Base-by-base conservation (phyloP, 2,797 vertebrate species). In the Borostomias antarcticus region DNA sequence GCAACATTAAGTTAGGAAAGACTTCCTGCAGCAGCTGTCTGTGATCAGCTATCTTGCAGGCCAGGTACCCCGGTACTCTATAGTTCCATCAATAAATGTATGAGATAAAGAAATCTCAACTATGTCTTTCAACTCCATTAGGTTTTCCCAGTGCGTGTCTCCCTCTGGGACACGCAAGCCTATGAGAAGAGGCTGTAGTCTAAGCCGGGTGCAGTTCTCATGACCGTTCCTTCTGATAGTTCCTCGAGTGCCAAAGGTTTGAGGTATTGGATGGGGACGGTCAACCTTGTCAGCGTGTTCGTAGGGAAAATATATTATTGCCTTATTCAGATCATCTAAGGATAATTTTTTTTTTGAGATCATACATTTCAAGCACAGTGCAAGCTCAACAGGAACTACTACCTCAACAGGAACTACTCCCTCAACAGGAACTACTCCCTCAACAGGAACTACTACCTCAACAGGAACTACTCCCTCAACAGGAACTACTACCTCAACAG, bases 321-420 rank as follows among this genome's bases (percentile, higher is more conserved):
- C n/a, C n/a, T n/a, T n/a, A n/a, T n/a, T n/a, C n/a, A n/a, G n/a
- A n/a, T n/a, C n/a, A n/a, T n/a, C 43, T 6, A 72, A 28, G 35
- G 52, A 43, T 4, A 66, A 66, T 43, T 72, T 59, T 25, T 72
- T 66, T 3, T 48, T 52, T 29, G n/a, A n/a, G n/a, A n/a, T n/a
- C n/a, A n/a, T n/a, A n/a, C n/a, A n/a, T 63, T 73, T 63, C 17
- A 73, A 52, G 23, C 71, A 73, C 11, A 17, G 72, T 3, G 66
- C 63, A 11, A 81, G 7, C 60, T 79, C 76, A 8, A 75, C 66
- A 19, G 70, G 72, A 40, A 79, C 35, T n/a, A 76, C 30, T n/a
- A 60, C 68, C 61, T 76, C 61, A 29, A 78, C n/a, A n/a, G n/a
- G n/a, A n/a, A n/a, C n/a, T n/a, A n/a, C n/a, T n/a, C n/a, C n/a